These are phyloP conservation scores for Vulpes ferrilata DNA, from an alignment of 2,113 vertebrate species.

Conservation along the genomic window DNA sequence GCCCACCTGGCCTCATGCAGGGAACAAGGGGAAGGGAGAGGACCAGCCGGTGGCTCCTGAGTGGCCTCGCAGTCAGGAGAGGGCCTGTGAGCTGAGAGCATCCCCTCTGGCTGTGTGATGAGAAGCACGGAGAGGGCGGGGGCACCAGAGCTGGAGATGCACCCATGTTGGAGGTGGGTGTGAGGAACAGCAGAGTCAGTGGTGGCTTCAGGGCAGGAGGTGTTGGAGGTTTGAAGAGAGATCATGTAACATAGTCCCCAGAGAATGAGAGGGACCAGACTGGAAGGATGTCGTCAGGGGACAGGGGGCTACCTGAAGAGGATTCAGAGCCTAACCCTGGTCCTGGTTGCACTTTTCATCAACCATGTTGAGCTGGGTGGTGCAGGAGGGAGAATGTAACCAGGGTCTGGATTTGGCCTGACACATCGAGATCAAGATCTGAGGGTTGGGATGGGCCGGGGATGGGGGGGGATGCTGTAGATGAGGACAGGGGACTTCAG, in stretches of 20 bases:
- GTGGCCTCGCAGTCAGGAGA: rapidly evolving
- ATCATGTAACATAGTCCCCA: background rate
- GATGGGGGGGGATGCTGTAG: rapidly evolving
- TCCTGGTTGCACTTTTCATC: background rate
- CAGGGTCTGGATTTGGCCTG: background rate
- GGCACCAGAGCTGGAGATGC: background rate
- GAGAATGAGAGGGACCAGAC: rapidly evolving
- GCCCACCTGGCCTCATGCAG: background rate
- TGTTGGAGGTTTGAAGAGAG: background rate
- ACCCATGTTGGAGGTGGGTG: background rate
- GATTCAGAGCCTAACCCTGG: background rate
- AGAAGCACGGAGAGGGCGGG: background rate
- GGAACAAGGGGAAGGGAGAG: background rate
- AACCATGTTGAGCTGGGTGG: background rate
- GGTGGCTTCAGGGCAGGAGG: background rate
- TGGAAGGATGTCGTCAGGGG: background rate
- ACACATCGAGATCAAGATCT: rapidly evolving
- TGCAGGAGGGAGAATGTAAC: background rate
- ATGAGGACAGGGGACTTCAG: background rate
- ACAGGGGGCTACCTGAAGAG: rapidly evolving
- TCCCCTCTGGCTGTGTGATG: background rate
- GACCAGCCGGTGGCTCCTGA: background rate
- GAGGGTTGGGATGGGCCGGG: too few relatives aligned
- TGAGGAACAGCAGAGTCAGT: background rate
- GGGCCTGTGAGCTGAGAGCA: too few relatives aligned